A percentile compares a stretch with the other conserved stretches of the same genome.
These are phyloP conservation scores for Trachymyrmex cornetzi DNA, from an alignment of 1,140 invertebrate species.

Conservation along the genomic window DNA sequence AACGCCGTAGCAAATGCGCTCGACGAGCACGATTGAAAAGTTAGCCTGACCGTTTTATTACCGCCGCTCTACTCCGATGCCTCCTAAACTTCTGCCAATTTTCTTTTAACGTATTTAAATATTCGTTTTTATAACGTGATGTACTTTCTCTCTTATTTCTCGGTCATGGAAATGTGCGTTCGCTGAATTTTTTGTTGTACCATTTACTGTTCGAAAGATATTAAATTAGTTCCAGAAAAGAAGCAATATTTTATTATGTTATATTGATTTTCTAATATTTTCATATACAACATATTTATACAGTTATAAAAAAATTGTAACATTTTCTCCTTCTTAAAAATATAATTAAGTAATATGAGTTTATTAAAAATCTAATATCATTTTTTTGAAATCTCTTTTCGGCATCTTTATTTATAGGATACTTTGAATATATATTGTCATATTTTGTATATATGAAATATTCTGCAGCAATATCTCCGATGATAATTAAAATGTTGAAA, in stretches of 20 bases:
- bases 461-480: neutral
- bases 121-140: constrained; percentile 3
- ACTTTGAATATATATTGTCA: neutral
- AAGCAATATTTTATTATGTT: constrained; percentile 2
- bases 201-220: neutral
- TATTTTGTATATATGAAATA: neutral
- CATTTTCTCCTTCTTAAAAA: neutral
- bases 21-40: constrained; percentile 40
- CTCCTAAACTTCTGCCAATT: constrained; percentile 33
- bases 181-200: neutral
- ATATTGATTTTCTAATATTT: neutral
- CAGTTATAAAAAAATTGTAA: neutral
- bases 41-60: constrained; percentile 21
- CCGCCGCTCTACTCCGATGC: neutral
- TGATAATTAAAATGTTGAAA: neutral
- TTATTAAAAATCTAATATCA: neutral
- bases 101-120: constrained; percentile 41
- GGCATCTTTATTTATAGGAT: neutral
- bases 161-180: neutral
- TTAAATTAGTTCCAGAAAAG: neutral
- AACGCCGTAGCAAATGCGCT: constrained; percentile 14
- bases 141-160: constrained; percentile 9
- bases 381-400: neutral
- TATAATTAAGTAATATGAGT: neutral
- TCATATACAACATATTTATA: neutral